Evolutionary conservation across 1,140 invertebrate genomes (phyloP), one percentile per base, ranked within the genome.

Genomic region (Drosophila equinoxialis): DNA sequence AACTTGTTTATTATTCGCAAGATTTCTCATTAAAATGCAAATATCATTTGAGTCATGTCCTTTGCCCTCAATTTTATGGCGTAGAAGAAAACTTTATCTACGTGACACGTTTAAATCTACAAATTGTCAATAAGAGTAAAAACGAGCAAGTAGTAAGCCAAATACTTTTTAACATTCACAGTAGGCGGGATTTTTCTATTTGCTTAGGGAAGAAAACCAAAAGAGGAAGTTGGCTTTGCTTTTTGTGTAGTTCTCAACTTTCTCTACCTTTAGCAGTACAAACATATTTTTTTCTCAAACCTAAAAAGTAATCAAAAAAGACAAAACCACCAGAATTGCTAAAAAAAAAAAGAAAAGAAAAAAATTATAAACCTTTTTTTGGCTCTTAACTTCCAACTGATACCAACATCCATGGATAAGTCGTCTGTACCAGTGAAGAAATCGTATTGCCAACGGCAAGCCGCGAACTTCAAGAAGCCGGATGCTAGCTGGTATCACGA

Each of bases 11-110:
- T 45, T 65, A 60, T 65, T 65, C 79, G 71, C 68, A 68, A 48
- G 7, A 8, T 48, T 48, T 48, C 42, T 73, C 81, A 80, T 80
- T 84, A 70, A 80, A 77, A 83, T 83, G 81, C 77, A 85, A 83
- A 84, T 80, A 59, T 13, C 77, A 80, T 65, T 58, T 64, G 60
- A 10, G n/a, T 13, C 33, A 51, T 59, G 23, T 45, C 55, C 30
- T 30, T 30, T 6, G 30, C 30, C 30, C 30, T 6, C 30, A 6
- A 30, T 30, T 30, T 30, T 30, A 30, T 6, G 30, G 30, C 30
- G 30, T 30, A 30, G 6, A 30, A 30, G 6, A 74, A 73, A 68
- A 57, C 61, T 66, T 14, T 59, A 23, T 30, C 30, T 42, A 51
- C 57, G 66, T 51, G 68, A 39, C 68, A 71, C 63, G 20, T 71